A percentile compares a stretch with the other conserved stretches of the same genome.
Conservation (phyloP, 1,140 invertebrate genomes). For the Aphelenchoides fujianensis region DNA sequence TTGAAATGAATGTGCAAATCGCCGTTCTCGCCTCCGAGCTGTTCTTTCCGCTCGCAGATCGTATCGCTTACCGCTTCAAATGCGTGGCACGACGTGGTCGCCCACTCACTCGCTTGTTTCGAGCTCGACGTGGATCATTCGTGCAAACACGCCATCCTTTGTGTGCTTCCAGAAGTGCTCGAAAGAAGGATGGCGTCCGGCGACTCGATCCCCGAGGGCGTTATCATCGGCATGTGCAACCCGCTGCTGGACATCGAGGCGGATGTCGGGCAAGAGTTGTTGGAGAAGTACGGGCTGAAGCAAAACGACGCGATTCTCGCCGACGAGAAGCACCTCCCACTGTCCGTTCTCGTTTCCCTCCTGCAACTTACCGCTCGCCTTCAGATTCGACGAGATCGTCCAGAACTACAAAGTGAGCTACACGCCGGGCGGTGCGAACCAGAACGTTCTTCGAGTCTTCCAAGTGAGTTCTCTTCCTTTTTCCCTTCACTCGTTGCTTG, state of each 20-base stretch:
- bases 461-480: slow-evolving; percentile 69
- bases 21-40: no score
- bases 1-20: no score
- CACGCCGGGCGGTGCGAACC: slow-evolving; percentile 89
- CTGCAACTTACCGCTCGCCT: slow-evolving; percentile 28
- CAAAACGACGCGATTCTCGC: slow-evolving; percentile 91
- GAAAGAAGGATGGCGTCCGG: slow-evolving; percentile 14
- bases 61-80: no score
- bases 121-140: no score
- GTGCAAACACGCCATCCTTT: no score
- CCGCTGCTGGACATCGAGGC: slow-evolving; percentile 91
- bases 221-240: slow-evolving; percentile 85
- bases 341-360: slow-evolving; percentile 69
- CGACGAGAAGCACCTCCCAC: slow-evolving; percentile 78
- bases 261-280: slow-evolving; percentile 73
- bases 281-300: slow-evolving; percentile 70
- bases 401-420: slow-evolving; percentile 77
- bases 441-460: slow-evolving; percentile 85
- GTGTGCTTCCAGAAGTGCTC: no score
- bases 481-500: slow-evolving; percentile 25
- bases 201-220: slow-evolving; percentile 56
- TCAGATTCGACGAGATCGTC: slow-evolving; percentile 71
- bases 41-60: no score
- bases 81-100: no score
- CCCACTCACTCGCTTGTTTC: no score